Percentiles rank a stretch among this genome's conserved stretches.
Evolutionary conservation across 2,113 vertebrate species (phyloP).

Genomic region (Erythrocebus patas): DNA sequence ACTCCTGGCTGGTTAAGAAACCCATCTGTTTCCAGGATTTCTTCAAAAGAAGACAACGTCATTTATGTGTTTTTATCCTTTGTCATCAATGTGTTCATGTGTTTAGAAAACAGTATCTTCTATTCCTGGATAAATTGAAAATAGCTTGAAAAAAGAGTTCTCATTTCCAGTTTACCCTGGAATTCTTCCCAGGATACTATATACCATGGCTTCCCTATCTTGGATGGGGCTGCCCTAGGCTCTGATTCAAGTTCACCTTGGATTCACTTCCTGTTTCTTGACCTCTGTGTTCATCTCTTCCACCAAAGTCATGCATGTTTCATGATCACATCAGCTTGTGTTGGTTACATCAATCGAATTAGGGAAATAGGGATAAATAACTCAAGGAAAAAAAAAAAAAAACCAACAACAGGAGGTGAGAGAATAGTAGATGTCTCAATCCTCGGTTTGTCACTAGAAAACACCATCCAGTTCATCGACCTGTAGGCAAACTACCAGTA

Average conservation of each 20-base stretch:
- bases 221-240: neutral
- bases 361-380: neutral
- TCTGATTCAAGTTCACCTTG: neutral
- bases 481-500: neutral
- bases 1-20: neutral
- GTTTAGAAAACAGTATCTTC: neutral
- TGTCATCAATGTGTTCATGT: neutral
- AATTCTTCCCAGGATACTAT: neutral
- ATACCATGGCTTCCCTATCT: rapidly evolving
- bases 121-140: neutral
- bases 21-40: neutral
- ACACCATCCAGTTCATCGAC: neutral
- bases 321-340: neutral
- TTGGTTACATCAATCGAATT: neutral
- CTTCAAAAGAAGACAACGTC: neutral
- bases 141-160: neutral
- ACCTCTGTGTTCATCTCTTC: neutral
- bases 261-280: neutral
- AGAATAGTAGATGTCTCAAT: neutral
- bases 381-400: neutral
- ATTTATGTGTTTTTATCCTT: neutral
- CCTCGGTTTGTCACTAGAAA: neutral
- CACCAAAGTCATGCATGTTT: neutral
- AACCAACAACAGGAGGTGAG: neutral
- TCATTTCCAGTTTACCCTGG: neutral